A percentile compares a stretch with the other conserved stretches of the same genome.
These are phyloP conservation scores for Laticauda colubrina DNA, from an alignment of 2,113 vertebrate genomes.

Conservation along the genomic window DNA sequence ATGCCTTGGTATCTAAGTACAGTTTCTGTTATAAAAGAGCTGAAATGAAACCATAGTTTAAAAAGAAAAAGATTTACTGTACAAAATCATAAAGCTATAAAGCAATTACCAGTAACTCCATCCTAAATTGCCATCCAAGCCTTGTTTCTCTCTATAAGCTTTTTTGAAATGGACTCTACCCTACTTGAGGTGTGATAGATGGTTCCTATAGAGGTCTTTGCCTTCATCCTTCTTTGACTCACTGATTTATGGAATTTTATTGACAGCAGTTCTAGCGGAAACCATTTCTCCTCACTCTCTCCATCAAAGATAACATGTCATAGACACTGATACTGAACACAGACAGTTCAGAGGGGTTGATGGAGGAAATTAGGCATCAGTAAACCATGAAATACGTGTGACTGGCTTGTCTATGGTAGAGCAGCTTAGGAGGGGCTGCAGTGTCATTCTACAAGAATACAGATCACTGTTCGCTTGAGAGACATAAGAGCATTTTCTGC, in stretches of 20 bases:
- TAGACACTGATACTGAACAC: background rate
- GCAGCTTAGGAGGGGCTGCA: background rate
- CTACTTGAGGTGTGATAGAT: slow-evolving; percentile 54
- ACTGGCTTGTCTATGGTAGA: background rate
- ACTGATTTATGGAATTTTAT: slow-evolving; percentile 46
- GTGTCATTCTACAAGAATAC: slow-evolving; percentile 9
- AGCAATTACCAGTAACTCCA: slow-evolving; percentile 30
- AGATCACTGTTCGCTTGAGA: slow-evolving; percentile 20
- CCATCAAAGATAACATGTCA: background rate
- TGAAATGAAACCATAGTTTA: slow-evolving; percentile 21
- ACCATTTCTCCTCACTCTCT: slow-evolving; percentile 9
- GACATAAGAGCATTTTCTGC: background rate
- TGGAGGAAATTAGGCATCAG: slow-evolving; percentile 26
- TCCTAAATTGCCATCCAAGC: slow-evolving; percentile 42
- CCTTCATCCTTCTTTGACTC: slow-evolving; percentile 41
- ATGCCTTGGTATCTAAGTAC: background rate
- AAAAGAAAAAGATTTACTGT: slow-evolving; percentile 58
- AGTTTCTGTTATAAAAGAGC: background rate
- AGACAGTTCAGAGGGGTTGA: background rate
- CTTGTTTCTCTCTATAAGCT: slow-evolving; percentile 8
- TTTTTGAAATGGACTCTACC: slow-evolving; percentile 45
- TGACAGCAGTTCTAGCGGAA: slow-evolving; percentile 14
- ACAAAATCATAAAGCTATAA: slow-evolving; percentile 47
- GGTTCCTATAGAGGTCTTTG: slow-evolving; percentile 14
- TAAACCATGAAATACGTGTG: slow-evolving; percentile 16